These are phyloP conservation scores for Coryphaenoides rupestris DNA, from an alignment of 2,113 vertebrate genomes.

Conservation along the genomic window DNA sequence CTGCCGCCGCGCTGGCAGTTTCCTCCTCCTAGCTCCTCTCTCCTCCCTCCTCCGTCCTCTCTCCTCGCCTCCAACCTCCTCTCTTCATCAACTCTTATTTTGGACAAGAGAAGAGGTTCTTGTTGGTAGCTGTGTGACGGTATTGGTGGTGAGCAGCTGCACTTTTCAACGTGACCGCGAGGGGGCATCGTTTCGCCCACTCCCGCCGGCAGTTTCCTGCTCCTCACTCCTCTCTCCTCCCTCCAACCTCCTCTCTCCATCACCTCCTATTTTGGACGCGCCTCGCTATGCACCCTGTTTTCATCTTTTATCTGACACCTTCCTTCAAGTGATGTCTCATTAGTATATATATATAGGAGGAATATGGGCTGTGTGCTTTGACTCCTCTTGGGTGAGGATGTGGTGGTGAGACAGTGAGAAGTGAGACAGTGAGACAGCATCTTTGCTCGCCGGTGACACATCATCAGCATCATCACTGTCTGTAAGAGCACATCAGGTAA, in stretches of 20 bases:
- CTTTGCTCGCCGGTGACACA: slow-evolving; percentile 57
- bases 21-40: no score
- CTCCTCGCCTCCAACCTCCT: slow-evolving; percentile 18
- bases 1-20: slow-evolving; percentile 48
- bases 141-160: no score
- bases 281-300: slow-evolving; percentile 53
- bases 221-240: not conserved
- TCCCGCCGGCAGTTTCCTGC: slow-evolving; percentile 13
- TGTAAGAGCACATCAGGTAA: not conserved
- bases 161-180: slow-evolving; percentile 12
- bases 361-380: not conserved
- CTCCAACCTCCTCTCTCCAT: not conserved
- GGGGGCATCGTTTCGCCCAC: slow-evolving; percentile 47
- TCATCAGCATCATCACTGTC: no score
- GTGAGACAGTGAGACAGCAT: slow-evolving; percentile 81
- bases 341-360: slow-evolving; percentile 2
- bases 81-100: no score
- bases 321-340: no score
- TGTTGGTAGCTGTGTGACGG: no score
- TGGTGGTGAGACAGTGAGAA: slow-evolving; percentile 48
- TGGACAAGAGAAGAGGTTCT: no score
- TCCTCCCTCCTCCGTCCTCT: slow-evolving; percentile 33
- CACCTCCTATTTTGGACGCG: slow-evolving; percentile 31
- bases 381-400: slow-evolving; percentile 34
- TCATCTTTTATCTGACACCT: no score